Conservation (phyloP, 2,797 vertebrate species). For the Somateria mollissima region DNA sequence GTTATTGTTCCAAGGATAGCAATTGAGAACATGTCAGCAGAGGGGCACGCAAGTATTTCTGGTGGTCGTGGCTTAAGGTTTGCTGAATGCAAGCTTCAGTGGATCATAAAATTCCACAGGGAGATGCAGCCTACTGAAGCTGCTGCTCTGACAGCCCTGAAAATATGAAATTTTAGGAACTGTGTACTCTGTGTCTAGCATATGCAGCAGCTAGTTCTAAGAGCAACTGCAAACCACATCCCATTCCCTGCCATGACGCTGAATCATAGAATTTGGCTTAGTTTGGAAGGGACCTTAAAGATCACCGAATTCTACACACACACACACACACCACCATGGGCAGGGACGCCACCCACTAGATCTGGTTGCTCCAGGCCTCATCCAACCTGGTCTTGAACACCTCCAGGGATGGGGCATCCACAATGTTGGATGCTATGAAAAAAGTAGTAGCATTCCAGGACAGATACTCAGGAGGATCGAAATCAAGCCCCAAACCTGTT, state of each 20-base stretch:
- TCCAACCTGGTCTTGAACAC: too few relatives aligned
- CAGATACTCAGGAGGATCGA: neutral
- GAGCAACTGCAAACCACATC: neutral
- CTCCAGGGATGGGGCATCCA: too few relatives aligned
- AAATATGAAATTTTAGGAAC: neutral
- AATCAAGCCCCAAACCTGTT: neutral
- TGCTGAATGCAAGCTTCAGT: neutral
- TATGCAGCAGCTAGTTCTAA: neutral
- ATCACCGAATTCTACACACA: too few relatives aligned
- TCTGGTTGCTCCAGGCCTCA: too few relatives aligned
- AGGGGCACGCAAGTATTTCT: neutral
- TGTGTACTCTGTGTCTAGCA: neutral
- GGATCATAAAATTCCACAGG: neutral
- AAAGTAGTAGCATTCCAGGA: neutral
- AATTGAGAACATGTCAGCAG: neutral
- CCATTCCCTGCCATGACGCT: neutral
- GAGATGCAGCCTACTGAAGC: neutral
- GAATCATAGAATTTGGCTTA: too few relatives aligned
- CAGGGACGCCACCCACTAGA: too few relatives aligned
- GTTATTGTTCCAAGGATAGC: neutral
- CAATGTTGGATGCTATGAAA: neutral
- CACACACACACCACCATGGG: too few relatives aligned
- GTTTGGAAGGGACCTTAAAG: too few relatives aligned
- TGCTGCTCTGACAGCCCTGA: neutral
- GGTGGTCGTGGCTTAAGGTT: neutral